Evolutionary conservation across 2,888 invertebrate species (phyloP), one percentile per base, ranked within the genome.

Genomic region (Cotesia congregata): DNA sequence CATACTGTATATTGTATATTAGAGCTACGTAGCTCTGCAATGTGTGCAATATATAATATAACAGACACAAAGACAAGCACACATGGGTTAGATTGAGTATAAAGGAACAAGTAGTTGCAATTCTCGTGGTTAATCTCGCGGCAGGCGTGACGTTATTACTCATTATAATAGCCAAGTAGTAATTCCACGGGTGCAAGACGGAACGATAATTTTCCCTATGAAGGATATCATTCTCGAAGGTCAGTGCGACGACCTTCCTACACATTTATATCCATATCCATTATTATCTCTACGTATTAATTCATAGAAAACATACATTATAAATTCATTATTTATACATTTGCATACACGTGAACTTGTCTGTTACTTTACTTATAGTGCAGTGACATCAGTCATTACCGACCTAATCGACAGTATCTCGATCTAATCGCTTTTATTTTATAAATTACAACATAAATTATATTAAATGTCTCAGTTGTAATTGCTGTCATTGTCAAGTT

Each of bases 121-220:
- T 77, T 74, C 74, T 61, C 40, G 69, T 59, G 74, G 77, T 77
- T 77, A 77, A 77, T 77, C 77, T 77, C 74, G 68, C 77, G 77
- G 74, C 77, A 77, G 77, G 77, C 77, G 77, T 77, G 77, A 77
- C 77, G 77, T 77, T 77, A 77, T 77, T 77, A 77, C 74, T 77
- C 77, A 77, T 77, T 77, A 74, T 77, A 77, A 77, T 74, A 73
- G 73, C 77, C 74, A 74, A 70, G 74, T 70, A 74, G 40, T 77
- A 70, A 74, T 67, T 77, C 70, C 70, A 59, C 65, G 74, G 65
- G 74, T 71, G 76, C 60, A 50, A 67, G 77, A 77, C 71, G 71
- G 41, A 77, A 70, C 71, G 67, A 74, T 74, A 74, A 69, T 77
- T 77, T 74, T 65, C 74, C 68, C 67, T 77, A 70, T 65, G 71